A percentile compares a stretch with the other conserved stretches of the same genome.
These are phyloP conservation scores for Piprites chloris DNA, from an alignment of 2,113 vertebrate species.

Conservation along the genomic window DNA sequence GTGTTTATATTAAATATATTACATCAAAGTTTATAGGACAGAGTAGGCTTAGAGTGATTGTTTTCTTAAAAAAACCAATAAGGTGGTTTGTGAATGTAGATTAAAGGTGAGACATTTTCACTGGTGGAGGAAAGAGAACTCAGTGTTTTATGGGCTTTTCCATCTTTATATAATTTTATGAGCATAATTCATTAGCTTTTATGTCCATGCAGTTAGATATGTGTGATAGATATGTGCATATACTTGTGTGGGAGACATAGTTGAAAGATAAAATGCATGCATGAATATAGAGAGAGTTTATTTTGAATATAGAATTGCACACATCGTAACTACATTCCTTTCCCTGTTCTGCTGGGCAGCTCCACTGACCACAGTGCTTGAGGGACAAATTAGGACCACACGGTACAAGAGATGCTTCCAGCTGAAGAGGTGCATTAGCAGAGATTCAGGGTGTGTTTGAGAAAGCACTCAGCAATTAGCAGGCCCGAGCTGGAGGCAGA, in stretches of 20 bases:
- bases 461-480: not conserved
- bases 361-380: not conserved
- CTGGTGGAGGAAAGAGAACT: not conserved
- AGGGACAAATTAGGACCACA: not conserved
- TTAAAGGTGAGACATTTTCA: not conserved
- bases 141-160: not conserved
- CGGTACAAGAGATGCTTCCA: not conserved
- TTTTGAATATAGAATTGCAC: not conserved
- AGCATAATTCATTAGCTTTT: not conserved
- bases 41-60: not conserved
- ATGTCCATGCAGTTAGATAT: not conserved
- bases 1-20: not conserved
- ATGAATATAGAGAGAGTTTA: not conserved
- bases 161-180: not conserved
- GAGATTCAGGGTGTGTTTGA: not conserved
- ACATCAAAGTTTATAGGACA: not conserved
- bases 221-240: too few relatives aligned
- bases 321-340: not conserved
- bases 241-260: not conserved
- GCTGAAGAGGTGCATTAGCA: not conserved
- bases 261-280: not conserved
- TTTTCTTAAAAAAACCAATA: not conserved
- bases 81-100: not conserved
- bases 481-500: not conserved
- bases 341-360: not conserved